A percentile compares a stretch with the other conserved stretches of the same genome.
Conservation (phyloP, 1,140 invertebrate genomes). For the Tyrophagus putrescentiae region DNA sequence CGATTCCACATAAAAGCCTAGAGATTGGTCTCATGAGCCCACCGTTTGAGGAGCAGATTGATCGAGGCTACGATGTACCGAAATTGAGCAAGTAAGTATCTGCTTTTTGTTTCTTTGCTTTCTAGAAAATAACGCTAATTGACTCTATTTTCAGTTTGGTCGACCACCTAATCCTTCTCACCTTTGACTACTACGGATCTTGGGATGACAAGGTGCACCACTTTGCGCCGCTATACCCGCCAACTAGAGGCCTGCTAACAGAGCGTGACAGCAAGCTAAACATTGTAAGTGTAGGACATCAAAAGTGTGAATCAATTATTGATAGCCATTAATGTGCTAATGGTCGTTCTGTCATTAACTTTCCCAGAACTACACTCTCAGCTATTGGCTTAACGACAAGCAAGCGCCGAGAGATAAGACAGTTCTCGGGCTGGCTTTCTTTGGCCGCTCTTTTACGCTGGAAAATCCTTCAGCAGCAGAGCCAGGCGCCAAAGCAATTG, state of each 20-base stretch:
- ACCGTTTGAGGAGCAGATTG: slow-evolving; percentile 15
- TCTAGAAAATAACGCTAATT: not conserved
- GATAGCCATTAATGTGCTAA: slow-evolving; percentile 4
- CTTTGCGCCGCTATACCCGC: slow-evolving; percentile 15
- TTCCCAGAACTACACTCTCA: slow-evolving; percentile 9
- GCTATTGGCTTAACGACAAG: slow-evolving; percentile 12
- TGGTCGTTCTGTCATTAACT: not conserved
- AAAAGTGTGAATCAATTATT: not conserved
- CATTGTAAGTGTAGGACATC: not conserved
- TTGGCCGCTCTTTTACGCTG: slow-evolving; percentile 12
- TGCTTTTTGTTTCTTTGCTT: not conserved
- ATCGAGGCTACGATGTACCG: slow-evolving; percentile 10
- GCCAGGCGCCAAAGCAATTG: not conserved
- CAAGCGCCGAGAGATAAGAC: slow-evolving; percentile 16
- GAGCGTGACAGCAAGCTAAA: not conserved
- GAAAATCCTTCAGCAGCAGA: not conserved
- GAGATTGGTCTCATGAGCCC: slow-evolving; percentile 9
- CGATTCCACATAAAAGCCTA: not conserved
- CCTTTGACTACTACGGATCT: slow-evolving; percentile 15
- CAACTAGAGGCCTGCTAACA: not conserved
- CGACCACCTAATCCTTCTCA: slow-evolving; percentile 13
- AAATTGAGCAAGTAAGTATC: slow-evolving; percentile 10
- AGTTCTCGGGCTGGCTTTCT: slow-evolving; percentile 2
- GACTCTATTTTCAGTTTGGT: not conserved
- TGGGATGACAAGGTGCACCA: slow-evolving; percentile 13